Evolutionary conservation across 2,113 vertebrate species (phyloP).

Genomic region (Chauna torquata): DNA sequence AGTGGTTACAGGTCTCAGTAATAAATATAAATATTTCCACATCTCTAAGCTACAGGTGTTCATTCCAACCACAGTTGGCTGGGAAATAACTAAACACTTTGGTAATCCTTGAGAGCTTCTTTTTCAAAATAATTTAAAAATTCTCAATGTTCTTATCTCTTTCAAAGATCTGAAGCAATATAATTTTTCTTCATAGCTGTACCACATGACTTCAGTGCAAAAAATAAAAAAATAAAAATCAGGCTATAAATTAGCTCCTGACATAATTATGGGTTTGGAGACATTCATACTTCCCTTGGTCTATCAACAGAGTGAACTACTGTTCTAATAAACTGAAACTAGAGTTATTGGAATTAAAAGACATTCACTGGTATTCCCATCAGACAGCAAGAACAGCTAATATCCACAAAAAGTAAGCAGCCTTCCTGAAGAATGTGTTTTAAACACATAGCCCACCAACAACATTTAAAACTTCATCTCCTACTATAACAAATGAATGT

Average conservation of each 20-base stretch:
- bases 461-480: neutral
- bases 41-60: neutral
- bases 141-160: neutral
- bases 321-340: neutral
- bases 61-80: neutral
- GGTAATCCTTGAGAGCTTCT: neutral
- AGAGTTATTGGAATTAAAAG: neutral
- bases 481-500: neutral
- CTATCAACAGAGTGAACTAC: neutral
- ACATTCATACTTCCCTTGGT: neutral
- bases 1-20: neutral
- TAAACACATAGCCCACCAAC: neutral
- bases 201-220: neutral
- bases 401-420: neutral
- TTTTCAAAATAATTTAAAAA: neutral
- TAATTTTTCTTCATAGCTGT: neutral
- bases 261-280: neutral
- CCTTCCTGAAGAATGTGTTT: neutral
- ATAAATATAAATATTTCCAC: neutral
- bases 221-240: neutral
- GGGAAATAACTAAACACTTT: neutral
- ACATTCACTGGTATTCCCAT: neutral
- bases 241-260: neutral
- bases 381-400: neutral
- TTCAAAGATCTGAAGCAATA: neutral